Evolutionary conservation across 2,888 invertebrate species (phyloP), one percentile per base, ranked within the genome.

Genomic region (Sisyra terminalis): DNA sequence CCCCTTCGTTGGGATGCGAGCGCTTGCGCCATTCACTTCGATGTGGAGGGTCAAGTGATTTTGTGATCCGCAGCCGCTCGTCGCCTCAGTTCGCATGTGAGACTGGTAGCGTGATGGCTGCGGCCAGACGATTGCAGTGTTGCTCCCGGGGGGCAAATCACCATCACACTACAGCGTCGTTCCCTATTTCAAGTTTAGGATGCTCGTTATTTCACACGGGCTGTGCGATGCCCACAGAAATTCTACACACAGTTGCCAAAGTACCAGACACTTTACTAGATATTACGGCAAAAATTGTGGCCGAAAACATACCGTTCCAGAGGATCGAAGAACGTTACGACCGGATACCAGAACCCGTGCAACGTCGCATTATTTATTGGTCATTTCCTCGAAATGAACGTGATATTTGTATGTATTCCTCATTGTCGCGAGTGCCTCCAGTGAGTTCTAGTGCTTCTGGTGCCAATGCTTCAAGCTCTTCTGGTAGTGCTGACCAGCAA

Each of bases 321-420:
- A 71, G 81, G 54, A 83, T 88, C 57, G 87, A 87, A 65, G 85
- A 86, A 63, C 75, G 82, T 50, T 85, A 84, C 63, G 81, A 83
- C 60, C 75, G 86, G 55, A 86, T 88, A 62, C 88, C 87, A 51
- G 87, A 87, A 62, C 86, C 86, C 50, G 86, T 87, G 60, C 87
- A 87, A 64, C 73, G 82, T 52, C 73, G 85, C 58, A 83, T 87
- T 61, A 84, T 87, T 57, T 87, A 75, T 69, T 87, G 86, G 84
- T 85, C 86, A 50, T 87, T 87, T 67, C 88, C 87, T 51, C 68
- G 86, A 56, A 81, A 86, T 60, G 87, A 87, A 64, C 71, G 80
- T 57, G 86, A 86, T 67, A 86, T 88, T 61, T 82, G 83, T 66
- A 86, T 87, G 84, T 88, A 88, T 67, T 85, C 84, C 53, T 84